Base-by-base conservation (phyloP, 2,113 vertebrate genomes). In the Tupaia tana region DNA sequence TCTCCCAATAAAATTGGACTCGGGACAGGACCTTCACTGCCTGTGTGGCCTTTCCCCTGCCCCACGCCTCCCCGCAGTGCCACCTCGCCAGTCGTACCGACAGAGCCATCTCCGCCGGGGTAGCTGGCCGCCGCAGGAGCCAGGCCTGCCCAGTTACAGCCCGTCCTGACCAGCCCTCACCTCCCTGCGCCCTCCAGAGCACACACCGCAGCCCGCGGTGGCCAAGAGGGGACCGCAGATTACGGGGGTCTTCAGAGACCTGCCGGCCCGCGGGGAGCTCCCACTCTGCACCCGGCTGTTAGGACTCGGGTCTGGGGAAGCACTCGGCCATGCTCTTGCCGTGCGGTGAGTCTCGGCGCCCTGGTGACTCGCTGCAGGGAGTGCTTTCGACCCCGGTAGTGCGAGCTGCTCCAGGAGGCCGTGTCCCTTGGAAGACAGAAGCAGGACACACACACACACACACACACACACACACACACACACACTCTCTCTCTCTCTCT, bases 11-110 rank as follows among this genome's bases (percentile, higher is more conserved):
- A 89, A 70, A 69, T 56, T n/a, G 66, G 74, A 69, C 73, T 83
- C 77, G 20, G 67, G 82, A 56, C 43, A 79, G 56, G 89, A 83
- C 61, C 52, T 34, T 73, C 52, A 24, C 19, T 11, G 61, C 73
- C 87, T 2, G 1, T 15, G 86, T 81, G 92, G 87, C 86, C 93
- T 84, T 95, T 82, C 69, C 83, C 91, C 61, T 25, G 9, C 82
- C 27, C n/a, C 43, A 88, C 64, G 34, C 52, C n/a, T 18, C 64
- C 27, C 56, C 34, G 31, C 0, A 22, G 52, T 71, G 84, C 75
- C 61, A 25, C 22, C 1, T 19, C 24, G 14, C 54, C 25, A 12
- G 61, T 27, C 83, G n/a, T 77, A 25, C 61, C 0, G 0, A 73
- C 66, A 93, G 27, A 34, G 3, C 59, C 8, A 15, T 64, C 71